phyloP scores from a whole-genome alignment of 2,797 vertebrate genomes.

The Spheniscus humboldti region DNA sequence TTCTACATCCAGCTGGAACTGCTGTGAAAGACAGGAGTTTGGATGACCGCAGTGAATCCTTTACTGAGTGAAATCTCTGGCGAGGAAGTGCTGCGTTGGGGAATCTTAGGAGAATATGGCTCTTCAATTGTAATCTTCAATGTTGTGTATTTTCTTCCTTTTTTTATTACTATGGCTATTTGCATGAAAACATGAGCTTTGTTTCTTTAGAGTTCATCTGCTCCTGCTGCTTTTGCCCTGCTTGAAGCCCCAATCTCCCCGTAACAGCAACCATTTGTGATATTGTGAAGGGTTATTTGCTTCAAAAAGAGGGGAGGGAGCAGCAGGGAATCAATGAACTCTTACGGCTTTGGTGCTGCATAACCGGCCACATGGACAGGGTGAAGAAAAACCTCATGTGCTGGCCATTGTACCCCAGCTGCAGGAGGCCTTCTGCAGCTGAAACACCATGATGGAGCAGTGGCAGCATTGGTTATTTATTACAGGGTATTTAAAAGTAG shows the following conservation, averaged over 20 bases:
- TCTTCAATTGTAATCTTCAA: not conserved
- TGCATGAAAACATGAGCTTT: not conserved
- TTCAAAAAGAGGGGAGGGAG: not conserved
- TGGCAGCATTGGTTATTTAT: not conserved
- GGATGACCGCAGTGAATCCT: not conserved
- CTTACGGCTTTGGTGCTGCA: not conserved
- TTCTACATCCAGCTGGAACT: not conserved
- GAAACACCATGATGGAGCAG: not conserved
- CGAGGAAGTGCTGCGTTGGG: not conserved
- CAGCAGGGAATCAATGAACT: not conserved
- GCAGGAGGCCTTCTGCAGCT: not conserved
- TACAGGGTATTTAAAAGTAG: not conserved
- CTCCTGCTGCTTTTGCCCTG: conserved; percentile 34
- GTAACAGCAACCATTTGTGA: not conserved
- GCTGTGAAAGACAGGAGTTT: not conserved
- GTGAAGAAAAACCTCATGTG: not conserved
- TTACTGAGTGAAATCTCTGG: not conserved
- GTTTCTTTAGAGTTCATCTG: not conserved
- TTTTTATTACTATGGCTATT: not conserved
- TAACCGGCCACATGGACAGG: not conserved
- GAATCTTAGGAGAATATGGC: not conserved
- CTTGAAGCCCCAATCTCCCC: not conserved
- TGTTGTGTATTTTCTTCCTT: not conserved
- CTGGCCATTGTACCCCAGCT: not conserved
- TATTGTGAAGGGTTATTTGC: not conserved